phyloP scores from a whole-genome alignment of 2,797 vertebrate genomes.

The Craterocephalus amniculus region DNA sequence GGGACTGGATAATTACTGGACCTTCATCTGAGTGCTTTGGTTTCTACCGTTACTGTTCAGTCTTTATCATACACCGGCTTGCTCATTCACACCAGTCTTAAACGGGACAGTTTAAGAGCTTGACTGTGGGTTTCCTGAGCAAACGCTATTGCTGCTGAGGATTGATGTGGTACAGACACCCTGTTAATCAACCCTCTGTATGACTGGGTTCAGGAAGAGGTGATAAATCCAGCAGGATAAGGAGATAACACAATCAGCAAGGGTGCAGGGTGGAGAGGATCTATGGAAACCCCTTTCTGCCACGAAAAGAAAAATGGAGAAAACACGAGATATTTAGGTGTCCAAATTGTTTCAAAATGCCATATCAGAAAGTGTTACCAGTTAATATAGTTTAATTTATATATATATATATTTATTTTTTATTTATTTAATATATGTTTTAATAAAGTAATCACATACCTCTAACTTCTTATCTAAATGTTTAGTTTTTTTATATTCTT shows the following conservation, averaged over 20 bases:
- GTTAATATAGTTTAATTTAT: neutral
- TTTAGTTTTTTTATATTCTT: neutral
- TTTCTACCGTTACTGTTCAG: slow-evolving; percentile 28
- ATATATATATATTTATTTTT: too few species aligned
- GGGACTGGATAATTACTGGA: slow-evolving; percentile 19
- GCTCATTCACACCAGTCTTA: slow-evolving; percentile 45
- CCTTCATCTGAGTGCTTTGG: slow-evolving; percentile 52
- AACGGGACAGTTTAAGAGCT: slow-evolving; percentile 14
- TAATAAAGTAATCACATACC: neutral
- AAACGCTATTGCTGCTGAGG: slow-evolving; percentile 9
- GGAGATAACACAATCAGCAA: slow-evolving; percentile 22
- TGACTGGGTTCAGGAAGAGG: slow-evolving; percentile 20
- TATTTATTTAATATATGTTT: too few species aligned
- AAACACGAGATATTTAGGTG: neutral
- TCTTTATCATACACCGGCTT: slow-evolving; percentile 24
- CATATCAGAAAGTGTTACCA: too few species aligned
- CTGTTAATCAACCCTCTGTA: neutral
- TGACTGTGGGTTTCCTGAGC: slow-evolving; percentile 15
- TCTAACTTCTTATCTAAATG: neutral
- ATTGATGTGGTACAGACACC: slow-evolving; percentile 3
- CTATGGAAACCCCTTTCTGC: slow-evolving; percentile 9
- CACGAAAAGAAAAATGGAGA: slow-evolving; percentile 21
- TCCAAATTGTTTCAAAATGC: too few species aligned
- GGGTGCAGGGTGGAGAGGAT: neutral
- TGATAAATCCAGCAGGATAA: slow-evolving; percentile 31